These are phyloP conservation scores for Entomobrya multifasciata DNA, from an alignment of 2,888 invertebrate species.

Conservation along the genomic window DNA sequence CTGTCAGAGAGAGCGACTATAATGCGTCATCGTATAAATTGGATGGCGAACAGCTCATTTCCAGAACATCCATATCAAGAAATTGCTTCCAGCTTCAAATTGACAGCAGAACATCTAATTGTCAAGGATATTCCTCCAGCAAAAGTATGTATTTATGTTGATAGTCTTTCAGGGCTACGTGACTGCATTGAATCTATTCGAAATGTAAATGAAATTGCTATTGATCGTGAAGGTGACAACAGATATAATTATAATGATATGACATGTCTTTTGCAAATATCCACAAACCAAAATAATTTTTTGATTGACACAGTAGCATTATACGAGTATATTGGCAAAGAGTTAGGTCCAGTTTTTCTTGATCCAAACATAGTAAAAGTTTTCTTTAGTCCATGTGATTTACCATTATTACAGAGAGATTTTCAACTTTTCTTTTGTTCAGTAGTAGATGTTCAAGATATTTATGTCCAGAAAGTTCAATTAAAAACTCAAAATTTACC, in stretches of 20 bases:
- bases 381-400: background rate
- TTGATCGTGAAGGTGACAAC: slow-evolving; percentile 3
- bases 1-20: too few species aligned
- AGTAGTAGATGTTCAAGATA: slow-evolving; percentile 1
- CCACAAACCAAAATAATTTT: background rate
- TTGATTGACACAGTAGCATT: background rate
- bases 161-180: too few species aligned
- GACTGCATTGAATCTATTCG: too few species aligned
- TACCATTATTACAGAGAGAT: background rate
- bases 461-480: too few species aligned
- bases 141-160: too few species aligned
- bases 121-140: too few species aligned
- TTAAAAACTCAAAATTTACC: too few species aligned
- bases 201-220: background rate
- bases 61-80: too few species aligned
- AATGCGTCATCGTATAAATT: too few species aligned
- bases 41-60: too few species aligned
- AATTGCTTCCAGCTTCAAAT: too few species aligned
- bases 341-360: slow-evolving; percentile 5
- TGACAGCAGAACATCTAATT: too few species aligned
- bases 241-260: background rate
- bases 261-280: background rate
- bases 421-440: background rate
- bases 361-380: background rate
- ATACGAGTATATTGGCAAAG: background rate